Conservation (phyloP, 2,888 invertebrate species). For the Tipula confusa region DNA sequence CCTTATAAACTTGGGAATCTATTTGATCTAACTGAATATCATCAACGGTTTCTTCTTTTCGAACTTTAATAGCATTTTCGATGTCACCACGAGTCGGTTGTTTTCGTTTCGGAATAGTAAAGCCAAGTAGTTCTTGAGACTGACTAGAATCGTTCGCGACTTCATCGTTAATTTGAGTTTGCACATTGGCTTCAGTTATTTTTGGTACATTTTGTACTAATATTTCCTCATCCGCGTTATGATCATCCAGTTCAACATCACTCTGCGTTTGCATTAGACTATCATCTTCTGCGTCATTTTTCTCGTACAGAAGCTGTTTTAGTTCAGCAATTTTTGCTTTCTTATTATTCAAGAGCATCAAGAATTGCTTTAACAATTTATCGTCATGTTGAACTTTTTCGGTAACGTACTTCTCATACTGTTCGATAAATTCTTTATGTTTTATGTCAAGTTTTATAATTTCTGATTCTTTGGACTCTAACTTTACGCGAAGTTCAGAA, state of each 20-base stretch:
- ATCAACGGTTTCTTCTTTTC: not conserved
- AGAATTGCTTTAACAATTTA: not conserved
- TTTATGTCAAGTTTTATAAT: not conserved
- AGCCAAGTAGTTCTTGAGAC: not conserved
- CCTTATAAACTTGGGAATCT: not conserved
- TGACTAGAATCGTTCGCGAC: not conserved
- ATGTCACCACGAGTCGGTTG: not conserved
- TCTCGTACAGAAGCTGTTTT: not conserved
- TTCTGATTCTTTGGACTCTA: not conserved
- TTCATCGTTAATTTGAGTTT: not conserved
- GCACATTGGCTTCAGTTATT: not conserved
- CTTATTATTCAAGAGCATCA: not conserved
- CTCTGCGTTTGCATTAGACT: not conserved
- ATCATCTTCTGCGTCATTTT: not conserved
- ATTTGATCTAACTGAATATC: not conserved
- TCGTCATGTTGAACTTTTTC: not conserved
- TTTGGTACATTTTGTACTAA: not conserved
- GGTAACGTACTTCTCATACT: not conserved
- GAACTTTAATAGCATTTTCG: not conserved
- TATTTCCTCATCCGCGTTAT: not conserved
- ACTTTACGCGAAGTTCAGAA: not conserved
- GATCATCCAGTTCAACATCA: not conserved
- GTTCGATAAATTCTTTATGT: not conserved
- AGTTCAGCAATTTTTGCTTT: not conserved
- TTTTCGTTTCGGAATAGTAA: not conserved